These are phyloP conservation scores for Philhelius pedissequus DNA, from an alignment of 2,888 invertebrate species.

Conservation along the genomic window DNA sequence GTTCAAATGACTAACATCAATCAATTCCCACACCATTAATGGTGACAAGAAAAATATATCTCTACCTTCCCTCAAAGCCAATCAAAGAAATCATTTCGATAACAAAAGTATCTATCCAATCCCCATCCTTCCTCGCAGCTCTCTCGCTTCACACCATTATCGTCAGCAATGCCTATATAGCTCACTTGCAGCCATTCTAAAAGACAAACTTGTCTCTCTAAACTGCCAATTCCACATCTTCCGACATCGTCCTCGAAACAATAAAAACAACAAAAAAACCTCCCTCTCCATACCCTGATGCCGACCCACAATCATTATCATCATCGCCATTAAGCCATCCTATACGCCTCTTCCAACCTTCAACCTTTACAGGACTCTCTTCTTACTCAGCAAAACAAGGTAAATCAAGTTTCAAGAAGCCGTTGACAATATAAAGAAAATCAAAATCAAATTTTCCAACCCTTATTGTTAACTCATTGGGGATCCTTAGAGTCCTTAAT, in stretches of 20 bases:
- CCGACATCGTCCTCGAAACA: constrained; percentile 49
- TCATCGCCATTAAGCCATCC: background rate
- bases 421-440: constrained; percentile 69
- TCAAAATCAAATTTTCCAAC: constrained; percentile 71
- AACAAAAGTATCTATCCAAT: constrained; percentile 1
- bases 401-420: constrained; percentile 69
- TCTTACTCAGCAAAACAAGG: constrained; percentile 55
- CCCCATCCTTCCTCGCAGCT: background rate
- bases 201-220: constrained; percentile 27
- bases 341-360: background rate
- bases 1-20: background rate
- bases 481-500: constrained; percentile 69
- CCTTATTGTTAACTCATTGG: constrained; percentile 69
- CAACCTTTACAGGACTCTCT: constrained; percentile 3
- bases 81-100: background rate
- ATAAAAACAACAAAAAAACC: constrained; percentile 15
- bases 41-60: background rate
- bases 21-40: background rate
- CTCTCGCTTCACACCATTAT: constrained; percentile 14
- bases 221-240: constrained; percentile 58
- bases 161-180: background rate
- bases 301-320: background rate
- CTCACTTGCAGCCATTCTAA: constrained; percentile 34
- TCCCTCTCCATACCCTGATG: background rate
- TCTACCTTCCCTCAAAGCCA: background rate